phyloP scores from a whole-genome alignment of 2,113 vertebrate species.

The Excalfactoria chinensis region DNA sequence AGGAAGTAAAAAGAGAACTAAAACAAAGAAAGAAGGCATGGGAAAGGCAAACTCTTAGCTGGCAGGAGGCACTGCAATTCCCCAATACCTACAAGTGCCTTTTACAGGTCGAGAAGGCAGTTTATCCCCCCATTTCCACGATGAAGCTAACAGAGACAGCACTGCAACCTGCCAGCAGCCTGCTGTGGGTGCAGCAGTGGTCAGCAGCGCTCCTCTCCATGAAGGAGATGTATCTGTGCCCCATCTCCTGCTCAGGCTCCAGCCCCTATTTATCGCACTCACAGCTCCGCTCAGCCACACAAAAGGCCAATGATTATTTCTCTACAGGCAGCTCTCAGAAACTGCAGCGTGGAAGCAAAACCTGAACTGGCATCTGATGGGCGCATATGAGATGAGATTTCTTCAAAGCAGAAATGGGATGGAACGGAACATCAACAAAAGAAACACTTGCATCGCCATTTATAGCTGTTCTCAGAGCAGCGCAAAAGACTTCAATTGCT shows the following conservation, averaged over 20 bases:
- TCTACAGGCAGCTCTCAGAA: slow-evolving; percentile 25
- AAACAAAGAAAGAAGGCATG: neutral
- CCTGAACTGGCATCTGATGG: slow-evolving; percentile 1
- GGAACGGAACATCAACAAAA: slow-evolving; percentile 53
- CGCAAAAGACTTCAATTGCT: slow-evolving; percentile 36
- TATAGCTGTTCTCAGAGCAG: slow-evolving; percentile 67
- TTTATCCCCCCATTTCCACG: neutral
- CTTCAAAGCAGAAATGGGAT: slow-evolving; percentile 12
- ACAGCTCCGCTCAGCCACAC: neutral
- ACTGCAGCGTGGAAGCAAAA: neutral
- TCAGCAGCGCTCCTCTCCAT: neutral
- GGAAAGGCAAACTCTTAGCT: neutral
- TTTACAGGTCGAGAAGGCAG: neutral
- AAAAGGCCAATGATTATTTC: slow-evolving; percentile 1
- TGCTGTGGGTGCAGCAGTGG: neutral
- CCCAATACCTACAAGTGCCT: neutral
- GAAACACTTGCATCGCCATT: slow-evolving; percentile 51
- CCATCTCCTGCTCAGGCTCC: neutral
- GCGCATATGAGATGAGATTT: slow-evolving; percentile 39
- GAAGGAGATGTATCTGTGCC: neutral
- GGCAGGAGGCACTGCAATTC: neutral
- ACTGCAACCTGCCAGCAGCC: neutral
- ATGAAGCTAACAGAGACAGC: neutral
- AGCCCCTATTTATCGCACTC: slow-evolving; percentile 17
- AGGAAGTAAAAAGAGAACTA: neutral